Evolutionary conservation across 1,140 invertebrate genomes (phyloP).

Genomic region (Heliconius hermathena): DNA sequence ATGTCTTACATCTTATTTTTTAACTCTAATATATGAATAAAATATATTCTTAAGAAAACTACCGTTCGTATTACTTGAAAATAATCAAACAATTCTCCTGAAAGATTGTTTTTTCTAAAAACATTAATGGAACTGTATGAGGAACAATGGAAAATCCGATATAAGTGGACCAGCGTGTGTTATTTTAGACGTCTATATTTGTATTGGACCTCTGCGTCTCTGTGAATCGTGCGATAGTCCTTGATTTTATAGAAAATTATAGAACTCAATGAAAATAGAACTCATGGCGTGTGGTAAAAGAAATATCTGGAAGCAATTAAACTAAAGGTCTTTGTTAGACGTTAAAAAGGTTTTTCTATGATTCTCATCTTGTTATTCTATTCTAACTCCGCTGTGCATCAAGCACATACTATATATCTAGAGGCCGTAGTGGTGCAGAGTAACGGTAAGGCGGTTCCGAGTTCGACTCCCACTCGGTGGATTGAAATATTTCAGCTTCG

Average conservation of each 20-base stretch:
- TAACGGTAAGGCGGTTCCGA: too few species aligned
- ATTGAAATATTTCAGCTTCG: too few species aligned
- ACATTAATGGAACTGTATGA: constrained; percentile 68
- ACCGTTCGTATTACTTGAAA: not conserved
- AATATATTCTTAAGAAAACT: too few species aligned
- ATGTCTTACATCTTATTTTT: too few species aligned
- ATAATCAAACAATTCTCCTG: constrained; percentile 39
- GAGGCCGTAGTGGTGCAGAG: too few species aligned
- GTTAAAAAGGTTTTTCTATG: not conserved
- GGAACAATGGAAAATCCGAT: constrained; percentile 75
- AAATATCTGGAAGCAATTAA: not conserved
- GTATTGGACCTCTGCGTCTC: constrained; percentile 25
- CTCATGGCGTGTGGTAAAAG: not conserved
- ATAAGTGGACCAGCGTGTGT: constrained; percentile 45
- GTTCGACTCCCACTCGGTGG: too few species aligned
- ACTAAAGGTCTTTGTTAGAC: not conserved
- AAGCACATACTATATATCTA: too few species aligned
- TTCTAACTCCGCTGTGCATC: too few species aligned
- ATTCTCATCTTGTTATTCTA: too few species aligned
- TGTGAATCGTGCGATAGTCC: constrained; percentile 24
- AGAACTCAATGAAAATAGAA: constrained; percentile 18
- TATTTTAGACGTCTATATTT: constrained; percentile 41
- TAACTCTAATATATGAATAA: too few species aligned
- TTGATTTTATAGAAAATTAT: constrained; percentile 29
- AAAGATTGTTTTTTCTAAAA: constrained; percentile 49